phyloP scores from a whole-genome alignment of 1,140 invertebrate genomes.

The Drosophila lacteicornis region DNA sequence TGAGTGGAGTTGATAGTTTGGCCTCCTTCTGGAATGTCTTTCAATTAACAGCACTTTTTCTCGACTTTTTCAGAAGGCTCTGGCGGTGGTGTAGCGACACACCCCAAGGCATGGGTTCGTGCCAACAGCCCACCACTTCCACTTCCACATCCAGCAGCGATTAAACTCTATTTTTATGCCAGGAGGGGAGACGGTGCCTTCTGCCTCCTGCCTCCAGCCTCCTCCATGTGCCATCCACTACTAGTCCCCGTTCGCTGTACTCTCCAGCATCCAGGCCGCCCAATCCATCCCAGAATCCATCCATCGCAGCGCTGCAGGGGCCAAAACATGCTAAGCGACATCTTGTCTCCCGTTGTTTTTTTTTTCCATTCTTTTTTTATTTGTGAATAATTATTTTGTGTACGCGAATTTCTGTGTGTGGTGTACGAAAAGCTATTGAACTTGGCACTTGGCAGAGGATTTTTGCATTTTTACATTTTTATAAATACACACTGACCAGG shows the following conservation, averaged over 20 bases:
- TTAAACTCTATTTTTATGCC: slow-evolving; percentile 68
- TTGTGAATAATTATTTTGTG: slow-evolving; percentile 68
- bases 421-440: slow-evolving; percentile 73
- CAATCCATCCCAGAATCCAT: slow-evolving; percentile 15
- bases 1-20: slow-evolving; percentile 24
- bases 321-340: slow-evolving; percentile 55
- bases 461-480: slow-evolving; percentile 53
- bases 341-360: slow-evolving; percentile 59
- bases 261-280: background rate
- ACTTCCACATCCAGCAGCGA: slow-evolving; percentile 38
- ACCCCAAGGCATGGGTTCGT: slow-evolving; percentile 31
- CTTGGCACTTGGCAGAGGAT: slow-evolving; percentile 71
- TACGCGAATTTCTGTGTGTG: slow-evolving; percentile 32
- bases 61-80: slow-evolving; percentile 6
- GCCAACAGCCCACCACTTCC: slow-evolving; percentile 16
- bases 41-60: slow-evolving; percentile 62
- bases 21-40: slow-evolving; percentile 51
- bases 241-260: background rate
- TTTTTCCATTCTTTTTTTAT: slow-evolving; percentile 1
- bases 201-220: background rate
- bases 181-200: slow-evolving; percentile 8
- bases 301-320: slow-evolving; percentile 61
- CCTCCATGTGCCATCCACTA: slow-evolving; percentile 11
- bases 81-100: slow-evolving; percentile 35
- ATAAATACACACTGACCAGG: slow-evolving; percentile 59